Evolutionary conservation across 2,888 invertebrate genomes (phyloP).

Genomic region (Hyppa rectilinea): DNA sequence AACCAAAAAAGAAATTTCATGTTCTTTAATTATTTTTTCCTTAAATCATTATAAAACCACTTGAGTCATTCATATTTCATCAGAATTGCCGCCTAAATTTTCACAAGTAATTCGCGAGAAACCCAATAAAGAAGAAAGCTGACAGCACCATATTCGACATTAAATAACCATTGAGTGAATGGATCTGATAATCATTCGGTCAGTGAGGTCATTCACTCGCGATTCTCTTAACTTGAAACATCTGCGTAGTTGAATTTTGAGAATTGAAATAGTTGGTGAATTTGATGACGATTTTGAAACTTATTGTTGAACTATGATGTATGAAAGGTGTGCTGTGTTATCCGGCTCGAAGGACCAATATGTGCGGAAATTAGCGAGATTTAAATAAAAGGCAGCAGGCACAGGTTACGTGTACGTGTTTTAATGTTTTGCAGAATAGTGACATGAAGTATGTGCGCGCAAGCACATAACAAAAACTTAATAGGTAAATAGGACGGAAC

Average conservation of each 20-base stretch:
- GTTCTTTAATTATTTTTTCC: constrained; percentile 17
- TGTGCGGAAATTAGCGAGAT: too few relatives aligned
- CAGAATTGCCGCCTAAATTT: constrained; percentile 44
- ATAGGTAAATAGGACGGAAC: too few relatives aligned
- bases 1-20: constrained; percentile 18
- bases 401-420: too few relatives aligned
- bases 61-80: constrained; percentile 51
- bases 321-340: too few relatives aligned
- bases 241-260: constrained; percentile 43
- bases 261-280: neutral
- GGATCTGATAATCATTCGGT: constrained; percentile 70
- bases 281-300: constrained; percentile 5
- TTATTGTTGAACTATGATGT: neutral
- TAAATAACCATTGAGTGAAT: constrained; percentile 66
- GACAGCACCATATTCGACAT: constrained; percentile 70
- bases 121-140: constrained; percentile 78
- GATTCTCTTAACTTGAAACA: constrained; percentile 70
- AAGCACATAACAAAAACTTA: too few relatives aligned
- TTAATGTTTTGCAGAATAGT: too few relatives aligned
- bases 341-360: too few relatives aligned
- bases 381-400: too few relatives aligned
- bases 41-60: constrained; percentile 32
- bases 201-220: constrained; percentile 80
- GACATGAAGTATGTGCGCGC: too few relatives aligned
- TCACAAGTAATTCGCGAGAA: constrained; percentile 63